phyloP scores from a whole-genome alignment of 1,140 invertebrate genomes.

The Plodia interpunctella region DNA sequence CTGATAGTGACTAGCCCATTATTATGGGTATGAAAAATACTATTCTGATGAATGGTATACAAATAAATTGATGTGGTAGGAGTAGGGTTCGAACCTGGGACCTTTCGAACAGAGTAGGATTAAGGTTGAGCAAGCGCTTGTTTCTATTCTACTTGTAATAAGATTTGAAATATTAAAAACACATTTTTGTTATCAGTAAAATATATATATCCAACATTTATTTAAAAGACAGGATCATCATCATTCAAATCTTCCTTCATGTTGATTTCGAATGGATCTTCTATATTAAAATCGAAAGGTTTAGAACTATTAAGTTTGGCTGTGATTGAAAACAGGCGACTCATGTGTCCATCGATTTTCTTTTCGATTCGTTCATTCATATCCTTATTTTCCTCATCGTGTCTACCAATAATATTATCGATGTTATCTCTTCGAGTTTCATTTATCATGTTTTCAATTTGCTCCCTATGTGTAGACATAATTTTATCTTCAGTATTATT shows the following conservation, averaged over 20 bases:
- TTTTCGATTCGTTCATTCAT: background rate
- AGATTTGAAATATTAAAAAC: no score
- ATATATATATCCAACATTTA: background rate
- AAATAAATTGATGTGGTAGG: no score
- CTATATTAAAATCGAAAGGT: background rate
- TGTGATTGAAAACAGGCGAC: background rate
- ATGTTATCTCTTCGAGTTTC: background rate
- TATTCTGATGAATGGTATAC: no score
- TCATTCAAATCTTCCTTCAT: background rate
- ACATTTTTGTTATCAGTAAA: no score
- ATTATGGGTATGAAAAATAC: no score
- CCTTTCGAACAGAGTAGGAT: no score
- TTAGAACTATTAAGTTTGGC: background rate
- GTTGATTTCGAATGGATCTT: background rate
- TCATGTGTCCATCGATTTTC: background rate
- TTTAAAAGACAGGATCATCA: background rate
- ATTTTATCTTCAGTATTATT: background rate
- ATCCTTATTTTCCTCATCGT: background rate
- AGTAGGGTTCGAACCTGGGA: no score
- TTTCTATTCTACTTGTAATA: no score
- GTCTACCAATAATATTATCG: background rate
- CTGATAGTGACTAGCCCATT: no score
- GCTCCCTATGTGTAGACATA: background rate
- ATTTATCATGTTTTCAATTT: background rate
- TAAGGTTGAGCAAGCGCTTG: no score